Evolutionary conservation across 2,888 invertebrate species (phyloP), one percentile per base, ranked within the genome.

Genomic region (Ophraella communa): DNA sequence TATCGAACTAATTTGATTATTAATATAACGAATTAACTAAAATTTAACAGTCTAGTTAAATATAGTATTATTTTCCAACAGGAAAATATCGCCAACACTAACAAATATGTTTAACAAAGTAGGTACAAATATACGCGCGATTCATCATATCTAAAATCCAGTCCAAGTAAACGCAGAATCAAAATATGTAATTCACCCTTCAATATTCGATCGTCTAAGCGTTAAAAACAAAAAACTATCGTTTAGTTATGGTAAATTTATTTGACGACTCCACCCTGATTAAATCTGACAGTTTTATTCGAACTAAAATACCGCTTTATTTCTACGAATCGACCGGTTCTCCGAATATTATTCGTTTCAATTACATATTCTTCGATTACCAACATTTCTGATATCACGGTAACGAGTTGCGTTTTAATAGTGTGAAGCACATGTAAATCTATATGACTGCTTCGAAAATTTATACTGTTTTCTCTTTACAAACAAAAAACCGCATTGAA

Each of bases 91-190:
- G 33, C 30, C 63, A 64, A 67, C 42, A 73, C 73, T 73, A 71
- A 76, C 71, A 71, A 72, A 75, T 73, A 30, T 30, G 60, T 60
- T n/a, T n/a, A 76, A 74, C 73, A 73, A 75, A 74, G 71, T 69
- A 74, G 75, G 75, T 75, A 76, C 74, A 72, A 74, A 73, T 71
- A 73, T 73, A 71, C 73, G 73, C 76, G 75, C 75, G 68, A 71
- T 67, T 69, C 71, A 68, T 64, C 68, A 72, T 51, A 51, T 27
- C 49, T 27, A 27, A 17, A 51, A 24, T 27, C 10, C 23, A 27
- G 7, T 27, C 7, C 2, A 27, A 51, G 23, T 51, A 14, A 51
- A 51, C 49, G 27, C 14, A n/a, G 23, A 27, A 14, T 7, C 17
- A 51, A 51, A 1, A 7, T 14, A 27, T 17, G 23, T 23, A 24